Percentiles rank a stretch among this genome's conserved stretches.
These are phyloP conservation scores for Morus bassanus DNA, from an alignment of 2,797 vertebrate species.

Conservation along the genomic window DNA sequence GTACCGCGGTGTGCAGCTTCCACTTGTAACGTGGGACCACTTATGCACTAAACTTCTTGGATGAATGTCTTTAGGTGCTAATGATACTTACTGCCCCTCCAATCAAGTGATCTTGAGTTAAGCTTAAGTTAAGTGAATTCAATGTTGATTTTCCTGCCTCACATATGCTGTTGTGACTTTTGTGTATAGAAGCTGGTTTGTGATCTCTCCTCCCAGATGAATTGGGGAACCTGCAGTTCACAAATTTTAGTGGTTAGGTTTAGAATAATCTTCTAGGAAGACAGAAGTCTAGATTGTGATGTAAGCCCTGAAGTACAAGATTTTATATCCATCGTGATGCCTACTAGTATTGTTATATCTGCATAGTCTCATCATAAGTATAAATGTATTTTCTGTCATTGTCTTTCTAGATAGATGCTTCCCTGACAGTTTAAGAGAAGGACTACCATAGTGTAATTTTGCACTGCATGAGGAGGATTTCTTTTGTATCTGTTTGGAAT, in stretches of 20 bases:
- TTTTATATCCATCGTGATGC: fast-evolving
- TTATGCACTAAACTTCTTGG: not conserved
- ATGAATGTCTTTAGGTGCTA: not conserved
- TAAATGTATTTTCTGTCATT: not conserved
- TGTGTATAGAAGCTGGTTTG: not conserved
- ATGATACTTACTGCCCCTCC: not conserved
- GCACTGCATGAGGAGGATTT: not conserved
- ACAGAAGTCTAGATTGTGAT: not conserved
- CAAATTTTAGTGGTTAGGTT: not conserved
- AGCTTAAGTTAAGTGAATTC: not conserved
- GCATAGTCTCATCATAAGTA: not conserved
- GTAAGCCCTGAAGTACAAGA: not conserved
- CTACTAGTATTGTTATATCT: not conserved
- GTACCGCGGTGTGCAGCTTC: not conserved
- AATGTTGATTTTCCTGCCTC: not conserved
- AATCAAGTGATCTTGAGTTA: not conserved
- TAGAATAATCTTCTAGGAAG: not conserved
- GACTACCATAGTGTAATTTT: not conserved
- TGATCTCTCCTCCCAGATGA: not conserved
- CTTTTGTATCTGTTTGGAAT: not conserved
- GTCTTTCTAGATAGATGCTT: not conserved
- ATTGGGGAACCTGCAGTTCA: not conserved
- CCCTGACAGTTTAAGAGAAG: not conserved
- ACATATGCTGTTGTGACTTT: not conserved
- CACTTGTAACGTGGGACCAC: not conserved